phyloP scores from a whole-genome alignment of 2,113 vertebrate genomes.

The Puffinus mauretanicus region DNA sequence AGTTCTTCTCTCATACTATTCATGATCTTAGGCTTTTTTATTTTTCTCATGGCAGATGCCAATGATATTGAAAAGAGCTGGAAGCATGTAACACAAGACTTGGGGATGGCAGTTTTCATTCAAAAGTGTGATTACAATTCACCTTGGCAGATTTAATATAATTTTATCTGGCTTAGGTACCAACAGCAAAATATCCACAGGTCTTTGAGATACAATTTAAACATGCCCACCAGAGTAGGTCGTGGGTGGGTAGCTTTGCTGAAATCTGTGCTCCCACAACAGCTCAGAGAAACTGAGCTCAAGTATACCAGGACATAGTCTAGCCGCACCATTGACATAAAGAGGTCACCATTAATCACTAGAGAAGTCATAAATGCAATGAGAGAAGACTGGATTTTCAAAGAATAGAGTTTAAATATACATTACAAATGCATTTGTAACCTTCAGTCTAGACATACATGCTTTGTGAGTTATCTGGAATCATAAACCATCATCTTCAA shows the following conservation, averaged over 20 bases:
- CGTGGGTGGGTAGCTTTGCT: background rate
- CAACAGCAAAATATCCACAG: background rate
- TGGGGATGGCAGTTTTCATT: background rate
- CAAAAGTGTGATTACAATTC: background rate
- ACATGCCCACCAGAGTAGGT: background rate
- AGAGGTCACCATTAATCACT: background rate
- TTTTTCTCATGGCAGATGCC: background rate
- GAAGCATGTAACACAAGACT: background rate
- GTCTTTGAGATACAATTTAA: background rate
- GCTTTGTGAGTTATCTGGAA: background rate
- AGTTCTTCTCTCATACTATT: background rate
- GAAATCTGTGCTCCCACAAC: background rate
- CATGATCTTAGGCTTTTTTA: background rate
- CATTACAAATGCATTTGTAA: background rate
- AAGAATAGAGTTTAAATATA: constrained; percentile 31
- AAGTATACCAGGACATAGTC: background rate
- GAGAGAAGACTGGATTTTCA: background rate
- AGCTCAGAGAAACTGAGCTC: background rate
- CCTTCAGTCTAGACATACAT: background rate
- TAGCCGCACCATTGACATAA: background rate
- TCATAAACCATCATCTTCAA: background rate
- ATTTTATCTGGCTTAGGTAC: background rate
- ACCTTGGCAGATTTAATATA: background rate
- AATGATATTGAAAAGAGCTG: background rate
- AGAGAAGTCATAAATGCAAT: background rate